Conservation (phyloP, 1,140 invertebrate genomes). For the Tyrophagus putrescentiae region DNA sequence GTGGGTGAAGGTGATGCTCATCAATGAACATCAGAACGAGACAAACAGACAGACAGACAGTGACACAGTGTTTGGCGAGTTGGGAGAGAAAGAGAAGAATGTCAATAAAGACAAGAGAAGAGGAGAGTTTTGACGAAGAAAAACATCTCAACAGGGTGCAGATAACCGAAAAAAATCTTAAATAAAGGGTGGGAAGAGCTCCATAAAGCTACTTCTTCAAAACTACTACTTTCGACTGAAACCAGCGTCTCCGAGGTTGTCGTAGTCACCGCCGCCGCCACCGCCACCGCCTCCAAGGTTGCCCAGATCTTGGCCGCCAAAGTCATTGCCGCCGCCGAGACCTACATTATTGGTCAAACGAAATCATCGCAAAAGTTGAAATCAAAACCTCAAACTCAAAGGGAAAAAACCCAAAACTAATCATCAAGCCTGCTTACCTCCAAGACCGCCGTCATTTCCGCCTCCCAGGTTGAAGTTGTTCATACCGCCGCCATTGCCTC, state of each 20-base stretch:
- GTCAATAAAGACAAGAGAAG: too few relatives aligned
- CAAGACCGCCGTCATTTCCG: conserved; percentile 1
- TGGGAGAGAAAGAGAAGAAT: too few relatives aligned
- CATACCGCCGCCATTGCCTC: not conserved
- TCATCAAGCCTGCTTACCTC: not conserved
- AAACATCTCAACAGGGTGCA: too few relatives aligned
- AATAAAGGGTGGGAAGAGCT: too few relatives aligned
- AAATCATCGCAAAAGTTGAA: not conserved
- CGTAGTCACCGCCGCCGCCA: conserved; percentile 6
- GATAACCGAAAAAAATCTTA: too few relatives aligned
- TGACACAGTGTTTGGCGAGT: too few relatives aligned
- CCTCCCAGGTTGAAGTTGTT: not conserved
- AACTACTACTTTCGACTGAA: conserved; percentile 6
- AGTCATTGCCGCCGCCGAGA: conserved; percentile 6
- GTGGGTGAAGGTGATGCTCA: too few relatives aligned
- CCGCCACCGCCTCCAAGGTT: not conserved
- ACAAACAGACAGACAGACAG: too few relatives aligned
- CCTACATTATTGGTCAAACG: not conserved
- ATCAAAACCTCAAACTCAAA: not conserved
- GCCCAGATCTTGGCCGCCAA: conserved; percentile 16
- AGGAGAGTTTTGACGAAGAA: too few relatives aligned
- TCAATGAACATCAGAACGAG: too few relatives aligned
- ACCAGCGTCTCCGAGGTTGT: conserved; percentile 10
- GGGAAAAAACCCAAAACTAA: not conserved
- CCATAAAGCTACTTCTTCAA: too few relatives aligned